Base-by-base conservation (phyloP, 2,888 invertebrate species). In the Alloscopus bannaensis region DNA sequence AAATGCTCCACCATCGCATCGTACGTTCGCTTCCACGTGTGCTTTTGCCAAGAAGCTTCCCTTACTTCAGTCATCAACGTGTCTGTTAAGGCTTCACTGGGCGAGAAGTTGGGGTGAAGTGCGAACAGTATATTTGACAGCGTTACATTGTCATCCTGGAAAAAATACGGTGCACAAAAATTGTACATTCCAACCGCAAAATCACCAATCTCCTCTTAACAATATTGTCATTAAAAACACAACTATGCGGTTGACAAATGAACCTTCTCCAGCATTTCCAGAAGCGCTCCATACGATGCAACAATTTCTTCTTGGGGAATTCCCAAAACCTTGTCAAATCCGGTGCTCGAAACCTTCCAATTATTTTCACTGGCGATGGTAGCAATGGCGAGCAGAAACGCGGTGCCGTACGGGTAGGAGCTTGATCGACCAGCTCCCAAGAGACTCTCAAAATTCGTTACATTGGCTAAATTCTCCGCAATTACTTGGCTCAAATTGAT, bases 271-370 rank as follows among this genome's bases (percentile, higher is more conserved):
- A 82, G 28, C 13, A 47, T 28, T 18, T 81, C 65, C 22, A 82
- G 29, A 16, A 80, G 57, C 16, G 68, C 11, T 64, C 60, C 69
- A 40, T 82, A 82, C 2, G 82, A 68, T 1, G 65, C 60, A 1
- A 68, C 42, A 24, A 80, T 69, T n/a, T 77, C 68, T 11, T 73
- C 78, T 1, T 42, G 22, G 13, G 75, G 77, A 31, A 81, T 36
- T 3, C 59, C 69, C 22, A 82, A 60, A 45, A 77, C 57, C 22
- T 65, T 40, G 16, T 64, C 36, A 50, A 82, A 71, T 29, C 82
- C 82, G 13, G 50, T 59, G 16, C 71, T 64, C 1, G 82, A 82
- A 36, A 82, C 75, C 57, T 80, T 78, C 82, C 82, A 82, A 66
- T 80, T 78, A 65, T 77, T 70, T 36, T 80, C 76, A 57, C 62